Evolutionary conservation across 2,888 invertebrate genomes (phyloP).

Genomic region (Aromia moschata): DNA sequence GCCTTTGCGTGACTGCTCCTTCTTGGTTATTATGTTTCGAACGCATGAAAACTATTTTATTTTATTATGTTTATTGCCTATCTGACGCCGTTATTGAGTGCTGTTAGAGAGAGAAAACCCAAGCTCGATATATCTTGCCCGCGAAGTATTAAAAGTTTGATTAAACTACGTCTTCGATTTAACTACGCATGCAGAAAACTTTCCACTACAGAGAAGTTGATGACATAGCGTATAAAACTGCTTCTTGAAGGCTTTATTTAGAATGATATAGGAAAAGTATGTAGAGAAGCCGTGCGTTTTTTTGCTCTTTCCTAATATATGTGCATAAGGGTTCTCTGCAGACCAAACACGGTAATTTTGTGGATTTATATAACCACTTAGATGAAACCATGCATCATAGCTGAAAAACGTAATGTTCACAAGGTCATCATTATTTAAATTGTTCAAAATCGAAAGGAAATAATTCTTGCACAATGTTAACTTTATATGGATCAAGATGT

Average conservation of each 20-base stretch:
- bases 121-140: not conserved
- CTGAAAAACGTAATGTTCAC: not conserved
- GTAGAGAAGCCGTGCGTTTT: no score
- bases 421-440: not conserved
- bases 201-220: no score
- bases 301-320: no score
- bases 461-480: not conserved
- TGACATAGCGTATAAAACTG: no score
- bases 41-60: constrained; percentile 28
- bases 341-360: not conserved
- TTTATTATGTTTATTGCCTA: constrained; percentile 25
- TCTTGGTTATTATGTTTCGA: constrained; percentile 26
- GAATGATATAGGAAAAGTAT: no score
- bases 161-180: no score
- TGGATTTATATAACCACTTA: not conserved
- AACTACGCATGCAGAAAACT: no score
- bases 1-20: constrained; percentile 24
- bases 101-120: no score
- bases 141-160: not conserved
- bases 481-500: no score
- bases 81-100: constrained; percentile 12
- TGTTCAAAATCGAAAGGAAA: not conserved
- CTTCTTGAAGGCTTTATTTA: no score
- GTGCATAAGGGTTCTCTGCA: no score
- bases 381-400: not conserved